Conservation (phyloP, 2,888 invertebrate genomes). For the Rhagium mordax region DNA sequence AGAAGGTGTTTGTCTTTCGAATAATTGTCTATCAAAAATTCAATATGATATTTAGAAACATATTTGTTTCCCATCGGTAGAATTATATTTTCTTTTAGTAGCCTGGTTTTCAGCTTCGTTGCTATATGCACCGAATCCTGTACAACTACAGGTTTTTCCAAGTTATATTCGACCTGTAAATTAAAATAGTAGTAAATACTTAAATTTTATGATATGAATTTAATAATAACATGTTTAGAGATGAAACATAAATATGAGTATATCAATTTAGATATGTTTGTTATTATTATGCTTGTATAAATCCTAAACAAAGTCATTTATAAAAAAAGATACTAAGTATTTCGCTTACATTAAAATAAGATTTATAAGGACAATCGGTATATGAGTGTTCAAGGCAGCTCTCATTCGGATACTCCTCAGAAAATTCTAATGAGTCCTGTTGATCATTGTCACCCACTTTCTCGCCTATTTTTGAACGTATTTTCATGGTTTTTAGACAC, state of each 20-base stretch:
- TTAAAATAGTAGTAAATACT: not conserved
- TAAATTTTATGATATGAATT: too few relatives aligned
- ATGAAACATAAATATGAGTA: too few relatives aligned
- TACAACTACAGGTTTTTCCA: slow-evolving; percentile 21
- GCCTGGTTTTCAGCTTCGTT: slow-evolving; percentile 44
- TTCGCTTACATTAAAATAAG: not conserved
- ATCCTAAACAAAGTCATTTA: too few relatives aligned
- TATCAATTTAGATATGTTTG: too few relatives aligned
- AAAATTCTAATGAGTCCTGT: not conserved
- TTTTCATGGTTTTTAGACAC: slow-evolving; percentile 48
- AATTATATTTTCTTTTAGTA: slow-evolving; percentile 39
- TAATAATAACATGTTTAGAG: too few relatives aligned
- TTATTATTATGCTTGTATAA: too few relatives aligned
- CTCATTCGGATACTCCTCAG: not conserved
- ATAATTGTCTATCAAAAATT: slow-evolving; percentile 14
- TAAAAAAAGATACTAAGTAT: too few relatives aligned
- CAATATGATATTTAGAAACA: slow-evolving; percentile 29
- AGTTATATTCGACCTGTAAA: slow-evolving; percentile 23
- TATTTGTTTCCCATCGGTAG: slow-evolving; percentile 38
- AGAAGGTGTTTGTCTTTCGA: slow-evolving; percentile 36
- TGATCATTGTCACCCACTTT: not conserved
- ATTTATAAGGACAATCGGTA: not conserved
- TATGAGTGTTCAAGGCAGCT: not conserved
- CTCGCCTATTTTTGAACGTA: not conserved
- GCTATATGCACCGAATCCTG: slow-evolving; percentile 47